Base-by-base conservation (phyloP, 2,797 vertebrate species). In the Leptatherina wallacei region DNA sequence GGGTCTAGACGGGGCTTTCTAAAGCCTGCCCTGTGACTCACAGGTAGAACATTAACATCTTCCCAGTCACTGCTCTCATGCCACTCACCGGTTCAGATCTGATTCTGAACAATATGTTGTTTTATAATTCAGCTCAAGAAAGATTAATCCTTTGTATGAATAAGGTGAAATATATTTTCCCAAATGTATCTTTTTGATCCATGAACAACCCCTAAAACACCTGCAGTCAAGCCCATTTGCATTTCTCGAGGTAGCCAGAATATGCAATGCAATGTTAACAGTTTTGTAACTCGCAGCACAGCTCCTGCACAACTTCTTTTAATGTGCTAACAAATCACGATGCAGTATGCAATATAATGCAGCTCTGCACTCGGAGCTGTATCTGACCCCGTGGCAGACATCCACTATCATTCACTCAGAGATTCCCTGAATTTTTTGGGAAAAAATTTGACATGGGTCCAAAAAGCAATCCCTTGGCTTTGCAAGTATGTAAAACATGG, bases 381-480 rank as follows among this genome's bases (percentile, higher is more conserved):
- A 54, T 71, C 75, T 88, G 89, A 91, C 91, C 88, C 73, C 54
- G 56, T 87, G 84, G 85, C 88, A 80, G 68, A 77, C 82, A 75
- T 72, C 65, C 79, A 79, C 82, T 3, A 1, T 72, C 73, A 65
- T 70, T 79, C 73, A 74, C 75, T 79, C 71, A 54, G 67, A 81
- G 73, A 80, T 78, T 82, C 69, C 69, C 77, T 27, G 70, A 77
- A 18, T 78, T 91, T 89, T 24, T 49, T 16, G 42, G 71, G 83
- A 73, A 71, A 73, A 71, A 82, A 86, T 82, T 91, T 91, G 89
- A 92, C 87, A 80, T 1, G 0, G 62, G 74, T 92, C 89, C 90
- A 93, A 92, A 91, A 85, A 22, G 47, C 85, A 78, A 77, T 90
- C 83, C 89, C 89, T 73, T 59, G 84, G 85, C 85, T 90, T 86